Conservation (phyloP, 2,888 invertebrate genomes). For the Nomada hirtipes region DNA sequence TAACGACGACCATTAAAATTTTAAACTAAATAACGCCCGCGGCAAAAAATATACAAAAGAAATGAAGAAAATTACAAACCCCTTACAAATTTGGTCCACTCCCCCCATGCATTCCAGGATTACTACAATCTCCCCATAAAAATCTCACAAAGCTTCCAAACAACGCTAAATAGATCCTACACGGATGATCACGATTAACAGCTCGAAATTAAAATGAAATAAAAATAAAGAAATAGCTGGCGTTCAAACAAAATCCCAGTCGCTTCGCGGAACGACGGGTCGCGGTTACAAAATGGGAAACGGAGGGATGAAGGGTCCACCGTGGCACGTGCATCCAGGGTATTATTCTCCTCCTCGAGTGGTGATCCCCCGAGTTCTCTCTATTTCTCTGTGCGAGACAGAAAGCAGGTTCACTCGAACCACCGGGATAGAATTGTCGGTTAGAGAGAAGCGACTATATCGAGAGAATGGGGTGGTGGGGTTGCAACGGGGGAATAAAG, state of each 20-base stretch:
- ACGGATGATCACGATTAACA: too few relatives aligned
- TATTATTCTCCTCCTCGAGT: conserved; percentile 79
- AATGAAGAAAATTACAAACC: too few relatives aligned
- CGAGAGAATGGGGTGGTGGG: conserved; percentile 6
- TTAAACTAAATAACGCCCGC: too few relatives aligned
- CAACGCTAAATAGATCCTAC: not conserved
- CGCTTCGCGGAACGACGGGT: conserved; percentile 48
- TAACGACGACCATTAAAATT: too few relatives aligned
- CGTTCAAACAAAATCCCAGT: conserved; percentile 19
- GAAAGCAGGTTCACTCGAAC: conserved; percentile 31
- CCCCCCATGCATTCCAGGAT: too few relatives aligned
- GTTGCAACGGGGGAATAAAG: conserved; percentile 40
- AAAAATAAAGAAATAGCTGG: conserved; percentile 18
- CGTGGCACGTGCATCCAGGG: conserved; percentile 77
- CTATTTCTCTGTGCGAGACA: conserved; percentile 26
- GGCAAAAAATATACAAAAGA: too few relatives aligned
- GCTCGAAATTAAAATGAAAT: conserved; percentile 22
- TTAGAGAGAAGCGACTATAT: conserved; percentile 41
- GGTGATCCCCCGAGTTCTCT: conserved; percentile 43
- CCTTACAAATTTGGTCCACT: too few relatives aligned
- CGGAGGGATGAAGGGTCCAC: conserved; percentile 24
- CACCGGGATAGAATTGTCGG: conserved; percentile 13
- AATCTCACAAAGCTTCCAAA: not conserved
- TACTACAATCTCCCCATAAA: too few relatives aligned
- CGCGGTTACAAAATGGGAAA: conserved; percentile 49